Conservation (phyloP, 2,797 vertebrate genomes). For the Anomalospiza imberbis region DNA sequence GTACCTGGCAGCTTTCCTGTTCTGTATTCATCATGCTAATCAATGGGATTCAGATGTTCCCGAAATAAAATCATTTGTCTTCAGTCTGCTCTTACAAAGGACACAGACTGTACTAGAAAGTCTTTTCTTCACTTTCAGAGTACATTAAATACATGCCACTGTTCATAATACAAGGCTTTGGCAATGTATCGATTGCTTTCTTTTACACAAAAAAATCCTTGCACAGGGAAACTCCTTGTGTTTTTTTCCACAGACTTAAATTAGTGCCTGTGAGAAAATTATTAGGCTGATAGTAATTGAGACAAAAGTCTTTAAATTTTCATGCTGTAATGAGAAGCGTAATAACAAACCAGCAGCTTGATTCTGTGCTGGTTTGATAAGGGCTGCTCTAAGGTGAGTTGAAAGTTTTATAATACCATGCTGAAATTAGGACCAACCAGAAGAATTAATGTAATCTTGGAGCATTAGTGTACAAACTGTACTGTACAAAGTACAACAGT, state of each 20-base stretch:
- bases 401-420: background rate
- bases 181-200: background rate
- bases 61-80: conserved; percentile 3
- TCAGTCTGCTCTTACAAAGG: background rate
- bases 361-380: background rate
- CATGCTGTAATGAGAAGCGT: background rate
- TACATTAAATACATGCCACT: background rate
- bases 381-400: background rate
- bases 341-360: background rate
- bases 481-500: background rate
- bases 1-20: conserved; percentile 32
- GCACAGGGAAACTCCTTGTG: background rate
- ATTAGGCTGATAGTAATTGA: background rate
- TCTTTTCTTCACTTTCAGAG: background rate
- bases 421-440: background rate
- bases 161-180: background rate
- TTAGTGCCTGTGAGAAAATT: conserved; percentile 17
- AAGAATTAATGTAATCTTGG: background rate
- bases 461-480: background rate
- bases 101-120: background rate
- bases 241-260: background rate
- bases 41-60: conserved; percentile 41
- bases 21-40: conserved; percentile 22
- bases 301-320: background rate
- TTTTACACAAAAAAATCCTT: conserved; percentile 3